A percentile compares a stretch with the other conserved stretches of the same genome.
Evolutionary conservation across 2,797 vertebrate species (phyloP).

Genomic region (Aplochiton taeniatus): DNA sequence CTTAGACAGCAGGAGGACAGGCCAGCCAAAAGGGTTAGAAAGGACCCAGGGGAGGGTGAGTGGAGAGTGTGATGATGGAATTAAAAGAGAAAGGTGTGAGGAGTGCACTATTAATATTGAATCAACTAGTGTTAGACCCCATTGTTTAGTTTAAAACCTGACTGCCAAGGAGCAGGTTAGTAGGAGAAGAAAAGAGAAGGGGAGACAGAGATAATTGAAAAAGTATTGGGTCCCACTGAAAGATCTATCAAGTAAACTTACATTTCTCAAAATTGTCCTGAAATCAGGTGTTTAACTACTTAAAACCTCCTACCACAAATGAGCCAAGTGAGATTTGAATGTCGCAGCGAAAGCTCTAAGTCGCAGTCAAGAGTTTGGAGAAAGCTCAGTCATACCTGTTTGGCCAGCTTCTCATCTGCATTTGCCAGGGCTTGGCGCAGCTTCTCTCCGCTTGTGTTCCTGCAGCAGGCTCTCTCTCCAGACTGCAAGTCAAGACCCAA

Average conservation of each 20-base stretch:
- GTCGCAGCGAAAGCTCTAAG: too few species aligned
- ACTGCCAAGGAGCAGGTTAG: conserved; percentile 39
- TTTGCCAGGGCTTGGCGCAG: conserved; percentile 81
- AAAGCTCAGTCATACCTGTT: conserved; percentile 86
- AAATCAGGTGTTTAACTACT: not conserved
- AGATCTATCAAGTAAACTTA: not conserved
- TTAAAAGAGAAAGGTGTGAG: not conserved
- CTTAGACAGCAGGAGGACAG: conserved; percentile 65
- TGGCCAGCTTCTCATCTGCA: conserved; percentile 85
- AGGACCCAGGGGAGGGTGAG: not conserved
- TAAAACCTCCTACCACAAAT: too few species aligned
- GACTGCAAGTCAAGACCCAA: conserved; percentile 86
- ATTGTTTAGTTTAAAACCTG: conserved; percentile 53
- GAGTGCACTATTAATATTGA: conserved; percentile 27
- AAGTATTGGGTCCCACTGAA: conserved; percentile 12
- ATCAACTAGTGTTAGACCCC: conserved; percentile 33
- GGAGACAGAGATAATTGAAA: conserved; percentile 20
- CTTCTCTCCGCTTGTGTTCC: conserved; percentile 87
- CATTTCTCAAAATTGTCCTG: not conserved
- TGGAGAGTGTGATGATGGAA: not conserved
- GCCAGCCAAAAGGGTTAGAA: conserved; percentile 64
- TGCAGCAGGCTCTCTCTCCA: conserved; percentile 91
- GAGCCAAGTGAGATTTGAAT: too few species aligned
- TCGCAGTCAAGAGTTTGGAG: too few species aligned
- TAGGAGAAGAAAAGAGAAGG: conserved; percentile 30